Base-by-base conservation (phyloP, 1,140 invertebrate genomes). In the Drosophila ananassae region DNA sequence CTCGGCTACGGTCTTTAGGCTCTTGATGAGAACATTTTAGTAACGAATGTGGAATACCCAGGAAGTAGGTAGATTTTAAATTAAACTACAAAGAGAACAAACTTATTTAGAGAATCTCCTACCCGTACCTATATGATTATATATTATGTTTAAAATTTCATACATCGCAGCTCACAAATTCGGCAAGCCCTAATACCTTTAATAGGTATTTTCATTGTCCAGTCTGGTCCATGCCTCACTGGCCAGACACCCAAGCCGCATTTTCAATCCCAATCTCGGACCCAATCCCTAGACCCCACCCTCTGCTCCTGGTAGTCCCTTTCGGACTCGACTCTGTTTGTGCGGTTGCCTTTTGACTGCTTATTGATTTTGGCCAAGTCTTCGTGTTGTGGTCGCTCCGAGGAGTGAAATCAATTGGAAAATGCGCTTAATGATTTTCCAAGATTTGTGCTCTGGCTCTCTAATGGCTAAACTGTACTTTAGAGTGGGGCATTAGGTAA, bases 321-420 rank as follows among this genome's bases (percentile, higher is more conserved):
- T 50, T 46, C 7, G 10, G 34, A 12, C 34, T 37, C 10, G 34
- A 10, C 34, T 37, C 58, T 46, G 62, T 74, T 81, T 66, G 32
- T 71, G 39, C 62, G 63, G 68, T 58, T 81, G 79, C 80, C 76
- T 84, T 84, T 77, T 71, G 73, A 64, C 78, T 74, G 78, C 73
- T 83, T 84, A 84, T 83, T 83, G 79, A 84, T 83, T 83, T 84
- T 75, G 71, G 52, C 53, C 73, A 72, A 80, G 66, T 52, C 72
- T 72, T 55, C 64, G 76, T 87, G 82, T 54, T 79, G 78, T 57
- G 67, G 50, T 62, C 50, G 61, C 51, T 6, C 52, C 32, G 21
- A 34, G 52, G 41, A 73, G 79, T 89, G 84, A 89, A 89, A 89
- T 89, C 83, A 89, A 89, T 89, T 83, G 83, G 83, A 89, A 89